Conservation (phyloP, 2,797 vertebrate genomes). For the Mionectes olivaceus region DNA sequence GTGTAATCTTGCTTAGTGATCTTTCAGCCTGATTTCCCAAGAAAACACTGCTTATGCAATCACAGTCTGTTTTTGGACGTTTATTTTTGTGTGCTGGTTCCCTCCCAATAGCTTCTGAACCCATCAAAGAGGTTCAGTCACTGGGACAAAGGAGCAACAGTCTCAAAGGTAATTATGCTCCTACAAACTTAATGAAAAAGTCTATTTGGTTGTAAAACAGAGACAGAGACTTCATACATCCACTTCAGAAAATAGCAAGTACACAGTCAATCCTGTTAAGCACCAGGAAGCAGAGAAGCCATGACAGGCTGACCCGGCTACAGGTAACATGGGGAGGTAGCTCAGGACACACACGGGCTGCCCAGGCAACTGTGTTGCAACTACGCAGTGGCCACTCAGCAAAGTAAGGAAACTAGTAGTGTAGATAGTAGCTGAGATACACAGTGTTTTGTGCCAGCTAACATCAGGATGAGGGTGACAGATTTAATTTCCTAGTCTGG, state of each 20-base stretch:
- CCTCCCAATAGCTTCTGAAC: constrained; percentile 9
- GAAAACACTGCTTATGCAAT: constrained; percentile 39
- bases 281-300: neutral
- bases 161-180: neutral
- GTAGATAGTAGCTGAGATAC: neutral
- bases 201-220: neutral
- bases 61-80: neutral
- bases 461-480: neutral
- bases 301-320: rapidly evolving
- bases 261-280: neutral
- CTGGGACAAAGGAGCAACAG: neutral
- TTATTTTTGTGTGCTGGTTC: constrained; percentile 34
- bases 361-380: neutral
- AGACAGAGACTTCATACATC: neutral
- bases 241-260: neutral
- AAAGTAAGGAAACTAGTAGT: neutral
- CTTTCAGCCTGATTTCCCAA: constrained; percentile 53
- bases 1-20: constrained; percentile 14
- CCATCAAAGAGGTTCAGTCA: neutral
- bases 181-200: neutral
- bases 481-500: neutral
- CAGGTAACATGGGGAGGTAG: rapidly evolving
- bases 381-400: neutral
- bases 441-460: neutral
- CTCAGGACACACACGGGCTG: neutral